Evolutionary conservation across 2,113 vertebrate genomes (phyloP).

Genomic region (Microtus richardsoni): DNA sequence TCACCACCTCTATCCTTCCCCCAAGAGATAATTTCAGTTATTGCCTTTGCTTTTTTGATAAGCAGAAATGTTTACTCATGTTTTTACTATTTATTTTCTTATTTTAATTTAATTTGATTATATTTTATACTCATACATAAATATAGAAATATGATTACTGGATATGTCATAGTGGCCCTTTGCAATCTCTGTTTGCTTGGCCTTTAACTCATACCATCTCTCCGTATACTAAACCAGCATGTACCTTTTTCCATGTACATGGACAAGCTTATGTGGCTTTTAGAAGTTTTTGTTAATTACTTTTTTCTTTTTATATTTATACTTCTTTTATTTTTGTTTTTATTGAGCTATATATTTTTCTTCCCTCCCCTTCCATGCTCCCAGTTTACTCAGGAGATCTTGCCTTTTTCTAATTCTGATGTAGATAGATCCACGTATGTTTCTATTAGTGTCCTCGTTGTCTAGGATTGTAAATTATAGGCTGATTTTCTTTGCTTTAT

Average conservation of each 20-base stretch:
- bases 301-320: neutral
- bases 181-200: neutral
- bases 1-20: conserved; percentile 4
- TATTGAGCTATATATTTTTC: too few relatives aligned
- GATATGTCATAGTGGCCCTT: neutral
- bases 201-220: neutral
- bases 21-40: conserved; percentile 53
- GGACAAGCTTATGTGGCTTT: neutral
- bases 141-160: neutral
- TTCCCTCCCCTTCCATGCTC: too few relatives aligned
- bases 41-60: conserved; percentile 10
- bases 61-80: neutral
- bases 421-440: too few relatives aligned
- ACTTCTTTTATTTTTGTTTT: too few relatives aligned
- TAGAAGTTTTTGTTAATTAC: conserved; percentile 19
- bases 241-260: neutral
- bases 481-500: too few relatives aligned
- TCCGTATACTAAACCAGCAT: neutral
- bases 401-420: too few relatives aligned
- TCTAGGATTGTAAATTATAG: too few relatives aligned
- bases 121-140: neutral
- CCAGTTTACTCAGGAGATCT: too few relatives aligned
- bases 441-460: too few relatives aligned
- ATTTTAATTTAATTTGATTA: conserved; percentile 10
- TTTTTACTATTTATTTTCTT: conserved; percentile 31